Evolutionary conservation across 2,888 invertebrate species (phyloP), one percentile per base, ranked within the genome.

Genomic region (Polylopha cassiicola): DNA sequence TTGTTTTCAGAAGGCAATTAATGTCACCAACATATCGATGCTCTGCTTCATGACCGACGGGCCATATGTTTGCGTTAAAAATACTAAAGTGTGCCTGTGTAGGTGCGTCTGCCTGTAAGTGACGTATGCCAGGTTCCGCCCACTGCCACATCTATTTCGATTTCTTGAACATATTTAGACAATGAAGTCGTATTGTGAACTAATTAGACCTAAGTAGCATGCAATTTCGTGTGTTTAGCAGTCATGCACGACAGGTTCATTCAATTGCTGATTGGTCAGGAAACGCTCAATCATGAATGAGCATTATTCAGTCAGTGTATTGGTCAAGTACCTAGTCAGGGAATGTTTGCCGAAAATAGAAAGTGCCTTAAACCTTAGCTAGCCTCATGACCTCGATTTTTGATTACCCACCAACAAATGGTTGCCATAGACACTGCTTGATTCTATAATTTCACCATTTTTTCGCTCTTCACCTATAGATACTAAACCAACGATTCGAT

Each of bases 41-140:
- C 64, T 57, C 60, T 53, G 61, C 61, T 64, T 56, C 57, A 60
- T 55, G 57, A 59, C 49, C 52, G 56, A 49, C 53, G 63, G 70
- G 79, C 78, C 81, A 81, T 78, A 76, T 81, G 81, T 76, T 80
- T 72, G 74, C 65, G 73, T 70, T 82, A 74, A 76, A 75, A 76
- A 74, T 74, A 79, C 69, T 50, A 61, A 63, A 58, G 58, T 55
- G 55, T 53, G 61, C 50, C 50, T 55, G 60, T 61, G 65, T 66
- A 63, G 70, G 66, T 71, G 66, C 60, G 69, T 61, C 58, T 51
- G 57, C 58, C 65, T 57, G 23, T 31, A 33, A 66, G 68, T 73
- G 68, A 72, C 69, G 61, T 53, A 69, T 61, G 68, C 70, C 73
- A 77, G 75, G 66, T 62, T 70, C 70, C 82, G 81, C 81, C 81